A percentile compares a stretch with the other conserved stretches of the same genome.
phyloP scores from a whole-genome alignment of 2,113 vertebrate genomes.

The Athene noctua region DNA sequence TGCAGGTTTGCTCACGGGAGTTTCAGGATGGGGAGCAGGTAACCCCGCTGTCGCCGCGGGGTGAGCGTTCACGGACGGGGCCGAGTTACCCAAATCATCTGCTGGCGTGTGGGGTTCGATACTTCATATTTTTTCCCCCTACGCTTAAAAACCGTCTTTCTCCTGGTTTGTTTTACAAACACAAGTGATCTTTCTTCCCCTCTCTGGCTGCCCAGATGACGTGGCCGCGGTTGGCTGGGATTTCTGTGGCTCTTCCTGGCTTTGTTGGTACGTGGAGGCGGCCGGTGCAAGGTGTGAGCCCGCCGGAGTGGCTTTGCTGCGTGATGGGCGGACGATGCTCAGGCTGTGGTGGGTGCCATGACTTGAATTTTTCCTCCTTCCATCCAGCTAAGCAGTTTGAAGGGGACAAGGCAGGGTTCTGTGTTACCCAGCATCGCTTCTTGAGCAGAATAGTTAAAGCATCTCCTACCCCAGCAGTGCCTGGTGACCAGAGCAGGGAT shows the following conservation, averaged over 20 bases:
- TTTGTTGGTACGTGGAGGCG: not conserved
- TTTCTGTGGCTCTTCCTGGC: not conserved
- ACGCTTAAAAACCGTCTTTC: not conserved
- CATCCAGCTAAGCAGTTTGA: fast-evolving
- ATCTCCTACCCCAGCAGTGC: not conserved
- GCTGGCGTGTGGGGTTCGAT: fast-evolving
- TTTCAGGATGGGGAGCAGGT: not conserved
- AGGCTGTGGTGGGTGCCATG: not conserved
- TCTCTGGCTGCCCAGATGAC: not conserved
- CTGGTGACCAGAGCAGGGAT: too few species aligned
- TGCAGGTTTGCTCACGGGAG: fast-evolving
- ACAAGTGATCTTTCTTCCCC: too few species aligned
- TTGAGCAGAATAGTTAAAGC: fast-evolving
- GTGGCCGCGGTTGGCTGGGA: not conserved
- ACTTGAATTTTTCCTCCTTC: not conserved
- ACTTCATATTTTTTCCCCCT: fast-evolving
- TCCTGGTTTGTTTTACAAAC: fast-evolving
- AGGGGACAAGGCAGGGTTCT: fast-evolving
- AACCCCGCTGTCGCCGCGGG: fast-evolving
- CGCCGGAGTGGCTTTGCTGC: not conserved
- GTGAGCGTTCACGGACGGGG: fast-evolving
- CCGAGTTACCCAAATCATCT: fast-evolving
- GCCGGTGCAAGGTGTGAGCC: not conserved
- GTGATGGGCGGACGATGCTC: fast-evolving
- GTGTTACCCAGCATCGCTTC: fast-evolving